Evolutionary conservation across 2,797 vertebrate genomes (phyloP).

Genomic region (Chaetodon trifasciatus): DNA sequence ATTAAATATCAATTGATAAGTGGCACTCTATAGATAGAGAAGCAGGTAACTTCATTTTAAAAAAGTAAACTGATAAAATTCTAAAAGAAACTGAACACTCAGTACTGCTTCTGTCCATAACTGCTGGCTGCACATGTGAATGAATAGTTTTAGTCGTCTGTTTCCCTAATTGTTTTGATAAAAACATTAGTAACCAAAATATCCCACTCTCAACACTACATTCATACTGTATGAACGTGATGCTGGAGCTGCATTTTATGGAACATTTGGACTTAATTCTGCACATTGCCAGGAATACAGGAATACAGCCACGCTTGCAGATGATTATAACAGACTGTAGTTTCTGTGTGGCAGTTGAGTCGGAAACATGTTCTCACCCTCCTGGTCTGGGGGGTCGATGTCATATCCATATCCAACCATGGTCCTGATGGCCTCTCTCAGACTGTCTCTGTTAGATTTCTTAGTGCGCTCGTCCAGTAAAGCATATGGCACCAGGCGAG

Average conservation of each 20-base stretch:
- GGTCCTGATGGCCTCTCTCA: slow-evolving; percentile 97
- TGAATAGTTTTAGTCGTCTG: not conserved
- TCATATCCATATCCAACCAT: slow-evolving; percentile 97
- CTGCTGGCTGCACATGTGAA: not conserved
- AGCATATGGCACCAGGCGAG: slow-evolving; percentile 95
- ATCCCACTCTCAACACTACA: not conserved
- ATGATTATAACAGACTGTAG: not conserved
- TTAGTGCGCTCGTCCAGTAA: slow-evolving; percentile 98
- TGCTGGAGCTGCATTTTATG: not conserved
- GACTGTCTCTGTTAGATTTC: slow-evolving; percentile 98
- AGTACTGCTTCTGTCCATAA: not conserved
- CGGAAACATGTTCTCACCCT: slow-evolving; percentile 77
- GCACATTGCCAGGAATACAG: too few species aligned
- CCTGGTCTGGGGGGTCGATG: slow-evolving; percentile 97
- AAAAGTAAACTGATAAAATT: not conserved
- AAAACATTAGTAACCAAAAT: not conserved
- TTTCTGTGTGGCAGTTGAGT: not conserved
- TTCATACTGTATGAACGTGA: not conserved
- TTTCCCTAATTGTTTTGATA: not conserved
- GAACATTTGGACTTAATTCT: not conserved
- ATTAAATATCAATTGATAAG: not conserved
- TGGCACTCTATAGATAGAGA: not conserved
- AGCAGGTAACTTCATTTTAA: not conserved
- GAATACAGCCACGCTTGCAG: not conserved
- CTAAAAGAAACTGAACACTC: not conserved